Evolutionary conservation across 2,797 vertebrate species (phyloP).

Genomic region (Leptatherina wallacei): DNA sequence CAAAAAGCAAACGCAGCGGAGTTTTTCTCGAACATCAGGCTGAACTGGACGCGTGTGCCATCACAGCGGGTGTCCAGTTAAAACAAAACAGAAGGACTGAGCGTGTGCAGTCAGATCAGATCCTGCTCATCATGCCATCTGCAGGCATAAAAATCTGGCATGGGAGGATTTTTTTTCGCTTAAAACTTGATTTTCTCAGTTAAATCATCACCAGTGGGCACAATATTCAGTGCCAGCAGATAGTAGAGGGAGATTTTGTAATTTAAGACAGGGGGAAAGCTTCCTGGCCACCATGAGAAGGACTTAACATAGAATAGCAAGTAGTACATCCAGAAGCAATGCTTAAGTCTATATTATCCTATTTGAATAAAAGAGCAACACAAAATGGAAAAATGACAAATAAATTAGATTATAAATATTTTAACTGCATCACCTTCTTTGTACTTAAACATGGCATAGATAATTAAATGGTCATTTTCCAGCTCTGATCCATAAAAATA

Average conservation of each 20-base stretch:
- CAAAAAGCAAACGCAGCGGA: conserved; percentile 56
- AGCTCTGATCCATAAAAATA: not conserved
- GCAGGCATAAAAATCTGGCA: conserved; percentile 2
- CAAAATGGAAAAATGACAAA: not conserved
- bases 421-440: not conserved
- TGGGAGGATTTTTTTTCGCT: not conserved
- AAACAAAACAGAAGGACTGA: conserved; percentile 31
- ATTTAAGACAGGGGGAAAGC: too few relatives aligned
- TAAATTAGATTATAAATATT: too few relatives aligned
- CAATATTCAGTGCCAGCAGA: not conserved
- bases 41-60: conserved; percentile 34
- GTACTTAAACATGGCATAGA: not conserved
- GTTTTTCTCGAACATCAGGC: conserved; percentile 51
- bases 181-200: not conserved
- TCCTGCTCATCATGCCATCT: conserved; percentile 20
- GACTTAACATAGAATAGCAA: not conserved
- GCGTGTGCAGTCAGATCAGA: conserved; percentile 21
- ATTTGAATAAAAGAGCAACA: not conserved
- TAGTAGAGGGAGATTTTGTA: too few relatives aligned
- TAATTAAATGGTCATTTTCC: not conserved
- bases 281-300: too few relatives aligned
- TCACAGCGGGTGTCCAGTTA: conserved; percentile 45
- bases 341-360: not conserved
- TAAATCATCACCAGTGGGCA: not conserved
- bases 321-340: not conserved